Evolutionary conservation across 2,113 vertebrate genomes (phyloP).

Genomic region (Psammodynastes pulverulentus): DNA sequence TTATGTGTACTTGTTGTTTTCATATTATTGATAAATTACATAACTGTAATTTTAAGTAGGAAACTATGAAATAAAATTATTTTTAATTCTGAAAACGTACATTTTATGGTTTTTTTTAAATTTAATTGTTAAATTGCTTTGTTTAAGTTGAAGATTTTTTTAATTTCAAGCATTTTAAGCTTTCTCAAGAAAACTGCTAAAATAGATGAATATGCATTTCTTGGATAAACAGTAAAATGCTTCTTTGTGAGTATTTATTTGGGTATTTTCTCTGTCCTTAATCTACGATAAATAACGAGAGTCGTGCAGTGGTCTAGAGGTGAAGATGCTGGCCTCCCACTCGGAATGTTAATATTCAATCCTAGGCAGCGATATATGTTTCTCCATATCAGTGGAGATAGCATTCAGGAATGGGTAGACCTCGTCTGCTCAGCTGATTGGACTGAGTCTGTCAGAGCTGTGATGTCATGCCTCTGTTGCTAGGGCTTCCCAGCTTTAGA

Average conservation of each 20-base stretch:
- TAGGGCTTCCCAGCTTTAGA: too few species aligned
- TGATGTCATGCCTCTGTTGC: too few species aligned
- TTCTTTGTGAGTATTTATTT: not conserved
- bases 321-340: not conserved
- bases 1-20: fast-evolving
- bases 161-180: not conserved
- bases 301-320: not conserved
- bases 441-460: too few species aligned
- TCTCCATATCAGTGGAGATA: too few species aligned
- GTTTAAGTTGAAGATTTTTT: not conserved
- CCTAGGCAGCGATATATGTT: not conserved
- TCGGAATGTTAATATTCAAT: not conserved
- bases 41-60: not conserved
- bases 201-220: not conserved
- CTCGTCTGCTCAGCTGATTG: too few species aligned
- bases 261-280: not conserved
- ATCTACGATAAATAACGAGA: not conserved
- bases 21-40: not conserved
- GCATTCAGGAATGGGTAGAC: too few species aligned
- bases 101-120: not conserved
- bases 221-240: not conserved
- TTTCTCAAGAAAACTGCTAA: not conserved
- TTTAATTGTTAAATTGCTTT: not conserved
- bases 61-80: not conserved
- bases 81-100: not conserved